These are phyloP conservation scores for Menura novaehollandiae DNA, from an alignment of 2,113 vertebrate genomes.

Conservation along the genomic window DNA sequence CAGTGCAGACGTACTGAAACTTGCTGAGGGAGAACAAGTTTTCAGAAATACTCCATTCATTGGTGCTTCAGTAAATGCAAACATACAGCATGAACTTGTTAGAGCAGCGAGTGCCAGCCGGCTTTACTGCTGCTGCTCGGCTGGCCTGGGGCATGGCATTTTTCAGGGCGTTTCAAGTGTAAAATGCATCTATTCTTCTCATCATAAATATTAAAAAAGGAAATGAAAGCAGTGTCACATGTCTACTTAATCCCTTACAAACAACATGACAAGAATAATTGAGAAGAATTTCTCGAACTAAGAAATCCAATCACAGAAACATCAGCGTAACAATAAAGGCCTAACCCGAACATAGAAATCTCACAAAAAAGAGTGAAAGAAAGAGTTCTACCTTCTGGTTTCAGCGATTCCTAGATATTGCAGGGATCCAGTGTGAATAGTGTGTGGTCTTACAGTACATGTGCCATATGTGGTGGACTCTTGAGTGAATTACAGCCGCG, in stretches of 20 bases:
- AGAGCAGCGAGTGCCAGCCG: background rate
- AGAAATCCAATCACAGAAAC: background rate
- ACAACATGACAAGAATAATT: background rate
- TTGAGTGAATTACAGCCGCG: constrained; percentile 66
- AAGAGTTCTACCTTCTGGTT: background rate
- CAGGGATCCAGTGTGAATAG: constrained; percentile 23
- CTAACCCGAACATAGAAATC: background rate
- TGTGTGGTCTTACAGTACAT: constrained; percentile 70
- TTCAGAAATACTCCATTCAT: background rate
- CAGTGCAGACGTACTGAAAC: background rate
- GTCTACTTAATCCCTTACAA: background rate
- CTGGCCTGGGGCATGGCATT: background rate
- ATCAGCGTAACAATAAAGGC: background rate
- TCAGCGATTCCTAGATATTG: constrained; percentile 33
- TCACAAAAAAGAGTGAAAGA: background rate
- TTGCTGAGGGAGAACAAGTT: background rate
- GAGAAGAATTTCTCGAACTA: background rate
- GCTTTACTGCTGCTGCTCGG: background rate
- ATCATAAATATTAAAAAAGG: background rate
- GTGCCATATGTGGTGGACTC: constrained; percentile 59
- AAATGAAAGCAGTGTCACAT: background rate
- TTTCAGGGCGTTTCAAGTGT: background rate
- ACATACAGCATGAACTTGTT: background rate
- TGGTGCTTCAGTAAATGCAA: background rate
- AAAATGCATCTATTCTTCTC: background rate